Base-by-base conservation (phyloP, 2,113 vertebrate genomes). In the Leptosomus discolor region DNA sequence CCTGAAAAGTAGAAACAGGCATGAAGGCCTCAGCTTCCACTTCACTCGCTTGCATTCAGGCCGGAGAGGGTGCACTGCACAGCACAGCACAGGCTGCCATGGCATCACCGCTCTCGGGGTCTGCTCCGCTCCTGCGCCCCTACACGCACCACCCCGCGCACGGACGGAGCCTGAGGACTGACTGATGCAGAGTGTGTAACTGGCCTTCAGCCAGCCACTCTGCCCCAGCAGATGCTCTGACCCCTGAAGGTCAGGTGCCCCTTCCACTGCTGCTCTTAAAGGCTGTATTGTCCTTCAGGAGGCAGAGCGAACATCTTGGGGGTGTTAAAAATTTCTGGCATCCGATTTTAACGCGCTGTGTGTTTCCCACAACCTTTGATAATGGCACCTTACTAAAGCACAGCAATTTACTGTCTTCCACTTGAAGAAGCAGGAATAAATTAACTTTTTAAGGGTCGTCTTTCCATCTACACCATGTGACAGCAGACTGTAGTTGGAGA, bases 41-140 rank as follows among this genome's bases (percentile, higher is more conserved):
- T 68, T 45, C 16, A 15, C 17, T 32, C 43, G 37, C 54, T 32
- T 9, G 26, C 5, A 20, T 21, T 53, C 45, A 51, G n/a, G 85
- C 22, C 29, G 3, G 21, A 32, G 20, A 39, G 12, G 36, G 27
- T 46, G 45, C 45, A n/a, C n/a, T 73, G 20, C 1, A 1, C 19
- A 77, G 54, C 57, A 16, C 19, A 24, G 36, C 32, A 16, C 36
- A 48, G 60, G 43, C 37, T 73, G 41, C 30, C 36, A 29, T 1
- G 0, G 41, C 4, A 2, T 14, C 61, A 29, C 43, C 0, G 1
- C 20, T n/a, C 34, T 19, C 4, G 1, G 43, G 34, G 11, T 11
- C 50, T 60, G 67, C n/a, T 30, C 34, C 0, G 12, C 23, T n/a
- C 5, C 0, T 1, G 34, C 27, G 39, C 8, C 37, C 36, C 64